Conservation (phyloP, 2,888 invertebrate genomes). For the Watsonalla binaria region DNA sequence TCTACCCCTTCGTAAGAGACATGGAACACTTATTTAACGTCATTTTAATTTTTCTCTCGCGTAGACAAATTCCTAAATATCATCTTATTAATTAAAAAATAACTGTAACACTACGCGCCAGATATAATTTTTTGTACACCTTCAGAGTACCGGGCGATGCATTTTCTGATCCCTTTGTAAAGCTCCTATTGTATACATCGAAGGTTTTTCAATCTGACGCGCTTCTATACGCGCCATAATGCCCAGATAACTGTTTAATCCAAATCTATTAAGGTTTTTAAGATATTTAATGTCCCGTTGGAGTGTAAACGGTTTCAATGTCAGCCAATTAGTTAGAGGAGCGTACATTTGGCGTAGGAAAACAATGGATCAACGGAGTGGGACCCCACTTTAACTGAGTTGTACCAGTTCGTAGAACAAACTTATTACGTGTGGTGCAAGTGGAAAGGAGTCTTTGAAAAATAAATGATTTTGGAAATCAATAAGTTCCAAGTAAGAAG, state of each 20-base stretch:
- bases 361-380: slow-evolving; percentile 38
- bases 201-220: neutral
- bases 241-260: neutral
- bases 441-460: no score
- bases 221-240: neutral
- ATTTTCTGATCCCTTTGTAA: neutral
- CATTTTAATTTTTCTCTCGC: no score
- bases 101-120: neutral
- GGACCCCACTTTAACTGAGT: slow-evolving; percentile 42
- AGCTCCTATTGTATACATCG: neutral
- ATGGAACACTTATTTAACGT: no score
- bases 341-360: slow-evolving; percentile 26
- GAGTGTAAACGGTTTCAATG: neutral
- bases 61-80: no score
- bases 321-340: neutral
- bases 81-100: neutral
- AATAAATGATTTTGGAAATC: neutral
- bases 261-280: neutral
- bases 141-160: neutral
- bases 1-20: no score
- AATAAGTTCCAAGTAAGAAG: no score
- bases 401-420: slow-evolving; percentile 42
- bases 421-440: slow-evolving; percentile 23
- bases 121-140: neutral
- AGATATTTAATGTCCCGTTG: neutral